Evolutionary conservation across 2,113 vertebrate genomes (phyloP), one percentile per base, ranked within the genome.

Genomic region (Acanthisitta chloris): DNA sequence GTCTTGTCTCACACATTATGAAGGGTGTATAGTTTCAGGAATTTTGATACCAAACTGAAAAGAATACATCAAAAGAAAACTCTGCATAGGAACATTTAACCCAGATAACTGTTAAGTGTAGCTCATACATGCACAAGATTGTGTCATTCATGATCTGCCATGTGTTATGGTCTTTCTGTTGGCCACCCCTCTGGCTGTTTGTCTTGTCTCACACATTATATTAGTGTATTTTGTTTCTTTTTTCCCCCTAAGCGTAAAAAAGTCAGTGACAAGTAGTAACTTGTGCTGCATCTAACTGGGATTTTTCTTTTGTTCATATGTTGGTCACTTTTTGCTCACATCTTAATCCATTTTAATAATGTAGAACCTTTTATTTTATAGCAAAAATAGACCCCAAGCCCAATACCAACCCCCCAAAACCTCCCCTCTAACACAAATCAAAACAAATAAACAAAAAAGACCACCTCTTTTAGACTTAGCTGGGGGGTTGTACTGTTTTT

Each of bases 401-500:
- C 33, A 83, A 11, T 8, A 66, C 2, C 4, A 79, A 0, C 36
- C 34, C 1, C 4, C 17, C 21, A 83, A 57, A 3, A 1, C 3
- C 2, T 29, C 9, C 14, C 1, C 4, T 42, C 6, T 42, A 34
- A 23, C 6, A 17, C 8, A 52, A 81, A 72, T 10, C 3, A 46
- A 66, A 79, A 4, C 4, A 79, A 70, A 8, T 2, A 52, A 71
- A 16, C 4, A 38, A 51, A 59, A 26, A 0, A 0, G 1, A 55
- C 6, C 4, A 49, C 3, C 3, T 52, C 24, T 24, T 74, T 81
- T 61, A 58, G 25, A 90, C 62, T 4, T 52, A 2, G 2, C 21
- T 58, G 5, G 2, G 14, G 1, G 1, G 2, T 58, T 1, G 0
- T 31, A 31, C 11, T 31, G 36, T 18, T 1, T 8, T 65, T 88